A percentile compares a stretch with the other conserved stretches of the same genome.
Conservation (phyloP, 1,140 invertebrate genomes). For the Lasioglossum albipes region DNA sequence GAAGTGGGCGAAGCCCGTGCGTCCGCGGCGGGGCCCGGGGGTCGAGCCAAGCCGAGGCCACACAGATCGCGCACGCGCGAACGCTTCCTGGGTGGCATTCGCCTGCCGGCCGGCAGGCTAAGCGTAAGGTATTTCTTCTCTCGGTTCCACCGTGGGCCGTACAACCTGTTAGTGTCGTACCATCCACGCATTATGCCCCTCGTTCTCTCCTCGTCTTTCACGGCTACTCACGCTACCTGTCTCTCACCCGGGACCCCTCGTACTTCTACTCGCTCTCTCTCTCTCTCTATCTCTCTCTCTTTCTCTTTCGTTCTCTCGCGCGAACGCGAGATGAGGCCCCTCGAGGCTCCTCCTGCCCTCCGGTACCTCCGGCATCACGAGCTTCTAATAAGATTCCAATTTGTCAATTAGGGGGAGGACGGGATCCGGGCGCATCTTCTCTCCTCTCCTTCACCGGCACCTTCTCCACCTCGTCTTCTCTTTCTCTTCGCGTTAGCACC, state of each 20-base stretch:
- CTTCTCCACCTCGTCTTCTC: conserved; percentile 42
- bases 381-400: conserved; percentile 85
- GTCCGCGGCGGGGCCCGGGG: conserved; percentile 68
- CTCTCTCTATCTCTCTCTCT: no score
- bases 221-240: conserved; percentile 43
- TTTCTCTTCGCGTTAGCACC: conserved; percentile 61
- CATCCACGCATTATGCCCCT: conserved; percentile 74
- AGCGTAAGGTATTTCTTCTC: conserved; percentile 63
- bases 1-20: conserved; percentile 66
- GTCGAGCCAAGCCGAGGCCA: conserved; percentile 73
- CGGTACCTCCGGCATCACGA: conserved; percentile 68
- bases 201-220: conserved; percentile 69
- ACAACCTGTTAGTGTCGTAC: conserved; percentile 78
- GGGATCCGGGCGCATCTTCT: conserved; percentile 67
- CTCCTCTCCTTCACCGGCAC: conserved; percentile 57
- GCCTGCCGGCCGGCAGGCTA: conserved; percentile 74
- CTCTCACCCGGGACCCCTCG: conserved; percentile 45
- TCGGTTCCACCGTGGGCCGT: conserved; percentile 67
- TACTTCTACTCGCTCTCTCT: no score
- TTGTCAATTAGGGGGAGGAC: conserved; percentile 83
- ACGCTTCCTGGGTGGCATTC: conserved; percentile 80
- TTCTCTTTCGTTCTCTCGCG: conserved; percentile 26
- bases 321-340: conserved; percentile 30
- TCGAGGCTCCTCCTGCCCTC: conserved; percentile 42
- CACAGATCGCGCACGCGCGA: conserved; percentile 80